Conservation (phyloP, 2,888 invertebrate genomes). For the Chromoteleia sp. region DNA sequence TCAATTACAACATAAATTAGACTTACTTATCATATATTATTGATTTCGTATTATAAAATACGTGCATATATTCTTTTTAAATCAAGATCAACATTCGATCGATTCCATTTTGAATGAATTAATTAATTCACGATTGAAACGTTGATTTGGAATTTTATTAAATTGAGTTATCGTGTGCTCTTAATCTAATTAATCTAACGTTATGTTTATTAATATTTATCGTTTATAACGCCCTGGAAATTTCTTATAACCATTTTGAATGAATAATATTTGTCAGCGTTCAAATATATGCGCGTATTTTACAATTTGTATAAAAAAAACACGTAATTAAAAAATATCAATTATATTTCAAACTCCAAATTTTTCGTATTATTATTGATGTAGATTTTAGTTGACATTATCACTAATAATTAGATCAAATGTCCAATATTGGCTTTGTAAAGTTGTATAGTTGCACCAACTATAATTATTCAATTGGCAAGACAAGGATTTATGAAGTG, state of each 20-base stretch:
- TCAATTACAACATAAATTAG: constrained; percentile 23
- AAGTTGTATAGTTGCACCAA: constrained; percentile 9
- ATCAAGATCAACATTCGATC: not conserved
- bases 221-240: no score
- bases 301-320: constrained; percentile 1
- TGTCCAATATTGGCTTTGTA: constrained; percentile 15
- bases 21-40: not conserved
- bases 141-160: no score
- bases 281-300: constrained; percentile 44
- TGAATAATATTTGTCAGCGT: no score
- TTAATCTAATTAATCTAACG: no score
- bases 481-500: constrained; percentile 30
- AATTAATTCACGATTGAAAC: no score
- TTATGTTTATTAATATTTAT: no score
- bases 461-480: constrained; percentile 15
- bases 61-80: constrained; percentile 32
- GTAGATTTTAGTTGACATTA: not conserved
- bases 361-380: constrained; percentile 1
- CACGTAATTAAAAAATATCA: not conserved
- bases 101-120: constrained; percentile 1
- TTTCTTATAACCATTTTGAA: no score
- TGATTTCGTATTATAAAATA: constrained; percentile 22
- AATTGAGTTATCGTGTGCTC: no score
- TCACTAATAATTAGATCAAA: constrained; percentile 8
- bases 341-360: no score